A percentile compares a stretch with the other conserved stretches of the same genome.
Evolutionary conservation across 1,140 invertebrate genomes (phyloP).

Genomic region (Plodia interpunctella): DNA sequence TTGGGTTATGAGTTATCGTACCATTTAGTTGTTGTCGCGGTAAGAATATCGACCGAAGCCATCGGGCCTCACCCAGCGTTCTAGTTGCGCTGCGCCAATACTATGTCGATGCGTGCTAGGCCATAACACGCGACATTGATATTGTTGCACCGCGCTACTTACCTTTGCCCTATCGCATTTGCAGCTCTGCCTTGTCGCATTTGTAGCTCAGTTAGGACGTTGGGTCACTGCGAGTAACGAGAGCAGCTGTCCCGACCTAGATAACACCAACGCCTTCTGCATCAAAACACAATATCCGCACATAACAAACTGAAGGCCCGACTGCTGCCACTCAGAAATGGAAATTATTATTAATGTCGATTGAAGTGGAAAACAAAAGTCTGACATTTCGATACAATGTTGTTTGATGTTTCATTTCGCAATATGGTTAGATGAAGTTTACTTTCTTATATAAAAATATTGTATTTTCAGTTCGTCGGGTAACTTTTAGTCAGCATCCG

Average conservation of each 20-base stretch:
- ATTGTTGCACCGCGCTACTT: too few relatives aligned
- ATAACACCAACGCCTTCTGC: constrained; percentile 24
- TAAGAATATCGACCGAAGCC: constrained; percentile 25
- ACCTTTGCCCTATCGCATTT: too few relatives aligned
- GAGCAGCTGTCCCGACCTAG: constrained; percentile 28
- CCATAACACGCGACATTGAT: too few relatives aligned
- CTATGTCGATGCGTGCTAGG: too few relatives aligned
- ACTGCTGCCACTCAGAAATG: neutral
- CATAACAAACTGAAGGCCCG: constrained; percentile 7
- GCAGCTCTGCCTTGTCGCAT: too few relatives aligned
- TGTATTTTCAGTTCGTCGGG: too few relatives aligned
- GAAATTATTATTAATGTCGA: neutral
- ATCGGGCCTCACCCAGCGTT: constrained; percentile 12
- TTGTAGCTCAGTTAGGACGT: too few relatives aligned
- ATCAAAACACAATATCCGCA: constrained; percentile 22
- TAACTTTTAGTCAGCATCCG: too few relatives aligned
- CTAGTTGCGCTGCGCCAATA: too few relatives aligned
- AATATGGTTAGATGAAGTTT: too few relatives aligned
- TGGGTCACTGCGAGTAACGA: constrained; percentile 20
- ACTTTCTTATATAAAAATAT: too few relatives aligned
- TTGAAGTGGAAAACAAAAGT: constrained; percentile 1
- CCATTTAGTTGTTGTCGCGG: constrained; percentile 25
- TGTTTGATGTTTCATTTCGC: too few relatives aligned
- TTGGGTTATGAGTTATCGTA: constrained; percentile 18
- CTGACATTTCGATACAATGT: neutral